These are phyloP conservation scores for Sinotaia quadrata DNA, from an alignment of 2,888 invertebrate species.

Conservation along the genomic window DNA sequence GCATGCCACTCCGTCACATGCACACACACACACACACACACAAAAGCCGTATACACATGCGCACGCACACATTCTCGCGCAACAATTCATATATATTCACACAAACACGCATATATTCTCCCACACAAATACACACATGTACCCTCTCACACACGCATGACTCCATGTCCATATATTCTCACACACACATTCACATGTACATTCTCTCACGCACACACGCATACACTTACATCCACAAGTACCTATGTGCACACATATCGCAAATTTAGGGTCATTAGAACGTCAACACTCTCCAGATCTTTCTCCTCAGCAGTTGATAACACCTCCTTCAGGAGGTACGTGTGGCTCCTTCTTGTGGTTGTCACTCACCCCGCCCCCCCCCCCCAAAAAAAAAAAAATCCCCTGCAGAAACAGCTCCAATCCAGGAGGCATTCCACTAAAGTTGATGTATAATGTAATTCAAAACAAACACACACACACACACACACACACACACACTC, in stretches of 20 bases:
- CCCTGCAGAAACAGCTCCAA: too few species aligned
- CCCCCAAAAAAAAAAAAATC: too few species aligned
- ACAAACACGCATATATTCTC: conserved; percentile 3
- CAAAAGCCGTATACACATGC: background rate
- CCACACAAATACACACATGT: conserved; percentile 7
- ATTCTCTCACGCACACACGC: background rate
- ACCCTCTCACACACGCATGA: conserved; percentile 2
- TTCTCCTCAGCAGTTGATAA: too few species aligned
- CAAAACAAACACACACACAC: too few species aligned
- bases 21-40: background rate
- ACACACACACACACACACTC: too few species aligned
- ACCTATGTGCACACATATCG: background rate
- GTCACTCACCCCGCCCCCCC: too few species aligned
- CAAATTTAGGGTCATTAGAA: too few species aligned
- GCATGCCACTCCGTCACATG: background rate
- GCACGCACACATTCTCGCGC: conserved; percentile 9
- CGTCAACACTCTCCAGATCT: too few species aligned
- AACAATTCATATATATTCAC: background rate
- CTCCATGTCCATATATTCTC: background rate
- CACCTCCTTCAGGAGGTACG: too few species aligned
- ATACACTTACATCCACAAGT: background rate
- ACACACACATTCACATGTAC: conserved; percentile 3
- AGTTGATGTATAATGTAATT: too few species aligned
- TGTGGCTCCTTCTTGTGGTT: too few species aligned
- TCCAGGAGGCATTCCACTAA: too few species aligned